A percentile compares a stretch with the other conserved stretches of the same genome.
Conservation (phyloP, 2,888 invertebrate species). For the Coremacera marginata region DNA sequence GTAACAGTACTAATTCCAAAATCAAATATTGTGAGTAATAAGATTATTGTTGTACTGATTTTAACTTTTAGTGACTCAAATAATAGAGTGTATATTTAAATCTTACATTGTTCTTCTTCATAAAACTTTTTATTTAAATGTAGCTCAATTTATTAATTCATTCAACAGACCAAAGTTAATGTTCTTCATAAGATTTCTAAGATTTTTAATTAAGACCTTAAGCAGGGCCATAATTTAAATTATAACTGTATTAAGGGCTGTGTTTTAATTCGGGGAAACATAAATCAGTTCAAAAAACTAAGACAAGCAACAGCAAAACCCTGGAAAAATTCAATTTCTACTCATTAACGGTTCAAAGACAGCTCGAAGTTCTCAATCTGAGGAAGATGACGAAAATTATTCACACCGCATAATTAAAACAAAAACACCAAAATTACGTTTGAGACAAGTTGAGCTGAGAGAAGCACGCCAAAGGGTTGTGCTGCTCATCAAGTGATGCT, state of each 20-base stretch:
- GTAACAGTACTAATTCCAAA: too few species aligned
- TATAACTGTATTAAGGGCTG: not conserved
- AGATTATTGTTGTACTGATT: too few species aligned
- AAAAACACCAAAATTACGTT: conserved; percentile 43
- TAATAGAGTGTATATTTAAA: too few species aligned
- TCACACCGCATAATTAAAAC: conserved; percentile 64
- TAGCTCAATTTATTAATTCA: too few species aligned
- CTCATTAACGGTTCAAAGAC: not conserved
- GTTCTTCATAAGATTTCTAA: not conserved
- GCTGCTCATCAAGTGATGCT: conserved; percentile 44
- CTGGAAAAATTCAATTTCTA: conserved; percentile 21
- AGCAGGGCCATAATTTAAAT: too few species aligned
- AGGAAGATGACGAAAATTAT: conserved; percentile 53
- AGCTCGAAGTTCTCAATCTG: conserved; percentile 33
- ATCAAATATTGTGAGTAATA: too few species aligned
- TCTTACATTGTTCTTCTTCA: too few species aligned
- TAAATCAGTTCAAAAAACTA: conserved; percentile 17
- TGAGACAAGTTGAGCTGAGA: not conserved
- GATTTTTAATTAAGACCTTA: too few species aligned
- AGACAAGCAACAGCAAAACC: not conserved
- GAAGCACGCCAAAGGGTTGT: conserved; percentile 43
- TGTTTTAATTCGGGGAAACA: not conserved
- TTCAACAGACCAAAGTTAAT: too few species aligned
- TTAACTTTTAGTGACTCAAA: too few species aligned
- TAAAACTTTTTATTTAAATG: too few species aligned